phyloP scores from a whole-genome alignment of 2,113 vertebrate species.

The Nothocercus nigrocapillus region DNA sequence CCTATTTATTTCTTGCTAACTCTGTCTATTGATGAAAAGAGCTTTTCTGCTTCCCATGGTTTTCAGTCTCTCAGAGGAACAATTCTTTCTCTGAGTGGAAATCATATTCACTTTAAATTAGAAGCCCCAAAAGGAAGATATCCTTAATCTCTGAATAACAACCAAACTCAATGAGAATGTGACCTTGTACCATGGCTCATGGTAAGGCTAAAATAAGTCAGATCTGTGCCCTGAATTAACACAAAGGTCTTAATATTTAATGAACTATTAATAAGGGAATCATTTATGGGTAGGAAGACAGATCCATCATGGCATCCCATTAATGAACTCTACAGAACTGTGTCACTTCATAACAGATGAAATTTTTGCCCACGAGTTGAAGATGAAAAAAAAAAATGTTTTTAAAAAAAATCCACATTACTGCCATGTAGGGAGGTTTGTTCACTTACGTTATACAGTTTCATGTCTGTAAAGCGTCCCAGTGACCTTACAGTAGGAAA shows the following conservation, averaged over 20 bases:
- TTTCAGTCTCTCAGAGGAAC: background rate
- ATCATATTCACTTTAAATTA: background rate
- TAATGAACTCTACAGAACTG: background rate
- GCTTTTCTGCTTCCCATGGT: background rate
- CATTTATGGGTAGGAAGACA: background rate
- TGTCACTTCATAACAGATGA: background rate
- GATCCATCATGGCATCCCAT: background rate
- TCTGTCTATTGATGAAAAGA: background rate
- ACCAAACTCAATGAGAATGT: fast-evolving
- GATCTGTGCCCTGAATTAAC: background rate
- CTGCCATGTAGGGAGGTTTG: background rate
- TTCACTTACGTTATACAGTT: background rate
- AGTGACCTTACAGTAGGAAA: background rate
- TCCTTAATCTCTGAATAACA: background rate
- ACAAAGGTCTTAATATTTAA: background rate
- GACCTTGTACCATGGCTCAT: background rate
- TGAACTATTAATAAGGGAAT: background rate
- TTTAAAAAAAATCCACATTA: background rate
- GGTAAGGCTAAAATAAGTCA: background rate
- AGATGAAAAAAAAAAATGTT: background rate
- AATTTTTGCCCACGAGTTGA: background rate
- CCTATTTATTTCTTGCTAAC: background rate
- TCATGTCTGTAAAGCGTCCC: background rate
- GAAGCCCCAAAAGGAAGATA: background rate
- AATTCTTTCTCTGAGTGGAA: background rate